phyloP scores from a whole-genome alignment of 2,888 invertebrate genomes.

The Andrena hattorfiana region DNA sequence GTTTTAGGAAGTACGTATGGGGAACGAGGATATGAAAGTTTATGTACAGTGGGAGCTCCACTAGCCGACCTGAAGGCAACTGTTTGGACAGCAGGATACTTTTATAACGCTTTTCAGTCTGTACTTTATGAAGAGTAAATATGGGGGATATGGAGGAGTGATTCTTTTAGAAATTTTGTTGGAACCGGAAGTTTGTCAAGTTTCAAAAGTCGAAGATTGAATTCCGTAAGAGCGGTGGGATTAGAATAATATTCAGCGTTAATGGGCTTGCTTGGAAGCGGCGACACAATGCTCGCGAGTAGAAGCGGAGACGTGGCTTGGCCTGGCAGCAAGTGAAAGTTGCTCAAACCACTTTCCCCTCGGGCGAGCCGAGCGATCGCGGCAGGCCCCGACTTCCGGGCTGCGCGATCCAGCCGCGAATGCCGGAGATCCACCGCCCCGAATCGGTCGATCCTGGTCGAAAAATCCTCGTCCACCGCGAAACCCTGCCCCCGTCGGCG shows the following conservation, averaged over 20 bases:
- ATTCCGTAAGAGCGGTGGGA: neutral
- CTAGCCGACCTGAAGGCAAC: no score
- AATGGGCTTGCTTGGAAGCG: constrained; percentile 39
- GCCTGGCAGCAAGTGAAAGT: constrained; percentile 82
- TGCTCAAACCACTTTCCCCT: constrained; percentile 84
- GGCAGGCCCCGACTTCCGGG: constrained; percentile 80
- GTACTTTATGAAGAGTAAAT: no score
- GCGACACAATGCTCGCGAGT: constrained; percentile 49
- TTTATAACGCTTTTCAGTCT: no score
- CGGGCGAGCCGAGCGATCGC: constrained; percentile 74
- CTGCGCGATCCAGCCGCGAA: constrained; percentile 71
- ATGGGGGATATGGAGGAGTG: no score
- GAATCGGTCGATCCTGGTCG: constrained; percentile 45
- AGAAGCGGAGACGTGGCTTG: constrained; percentile 60
- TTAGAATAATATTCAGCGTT: constrained; percentile 21
- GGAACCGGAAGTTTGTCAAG: no score
- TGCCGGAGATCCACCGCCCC: constrained; percentile 73
- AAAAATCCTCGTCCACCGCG: constrained; percentile 31
- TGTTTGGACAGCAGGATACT: no score
- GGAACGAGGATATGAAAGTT: neutral
- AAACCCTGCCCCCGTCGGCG: constrained; percentile 4
- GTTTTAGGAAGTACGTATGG: no score
- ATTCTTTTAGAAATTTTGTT: no score
- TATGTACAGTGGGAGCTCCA: neutral
- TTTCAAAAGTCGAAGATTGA: no score